Percentiles rank a stretch among this genome's conserved stretches.
phyloP scores from a whole-genome alignment of 1,140 invertebrate genomes.

The Apis mellifera region DNA sequence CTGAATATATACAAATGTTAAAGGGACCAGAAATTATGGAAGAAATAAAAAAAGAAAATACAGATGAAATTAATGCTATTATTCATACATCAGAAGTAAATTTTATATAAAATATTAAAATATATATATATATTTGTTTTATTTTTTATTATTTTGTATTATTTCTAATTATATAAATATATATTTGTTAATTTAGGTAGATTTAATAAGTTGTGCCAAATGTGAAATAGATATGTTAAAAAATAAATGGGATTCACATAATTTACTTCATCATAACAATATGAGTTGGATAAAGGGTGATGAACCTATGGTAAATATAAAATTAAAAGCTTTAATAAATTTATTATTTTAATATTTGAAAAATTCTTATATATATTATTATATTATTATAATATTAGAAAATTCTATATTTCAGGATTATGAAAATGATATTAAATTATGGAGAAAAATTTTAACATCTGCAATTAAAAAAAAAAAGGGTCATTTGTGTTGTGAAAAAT shows the following conservation, averaged over 20 bases:
- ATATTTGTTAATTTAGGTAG: slow-evolving; percentile 24
- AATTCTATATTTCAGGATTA: slow-evolving; percentile 73
- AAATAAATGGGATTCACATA: slow-evolving; percentile 78
- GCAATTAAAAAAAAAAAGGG: slow-evolving; percentile 74
- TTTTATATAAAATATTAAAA: slow-evolving; percentile 23
- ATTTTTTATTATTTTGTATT: background rate
- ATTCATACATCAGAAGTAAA: slow-evolving; percentile 8
- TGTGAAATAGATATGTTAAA: slow-evolving; percentile 69
- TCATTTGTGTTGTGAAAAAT: slow-evolving; percentile 83
- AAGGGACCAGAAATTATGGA: slow-evolving; percentile 19
- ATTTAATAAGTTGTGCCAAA: slow-evolving; percentile 68
- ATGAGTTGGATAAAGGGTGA: slow-evolving; percentile 79
- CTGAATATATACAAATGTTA: slow-evolving; percentile 29
- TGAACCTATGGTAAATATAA: slow-evolving; percentile 70
- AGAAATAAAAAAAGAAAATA: background rate
- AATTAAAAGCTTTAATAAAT: slow-evolving; percentile 12
- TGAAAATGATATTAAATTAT: slow-evolving; percentile 73
- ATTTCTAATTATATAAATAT: background rate
- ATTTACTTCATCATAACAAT: slow-evolving; percentile 79
- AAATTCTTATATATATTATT: too few species aligned
- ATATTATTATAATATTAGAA: too few species aligned
- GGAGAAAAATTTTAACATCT: slow-evolving; percentile 64
- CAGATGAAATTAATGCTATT: background rate
- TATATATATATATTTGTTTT: background rate
- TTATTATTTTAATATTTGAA: slow-evolving; percentile 31